Evolutionary conservation across 2,797 vertebrate genomes (phyloP).

Genomic region (Spea hammondii): DNA sequence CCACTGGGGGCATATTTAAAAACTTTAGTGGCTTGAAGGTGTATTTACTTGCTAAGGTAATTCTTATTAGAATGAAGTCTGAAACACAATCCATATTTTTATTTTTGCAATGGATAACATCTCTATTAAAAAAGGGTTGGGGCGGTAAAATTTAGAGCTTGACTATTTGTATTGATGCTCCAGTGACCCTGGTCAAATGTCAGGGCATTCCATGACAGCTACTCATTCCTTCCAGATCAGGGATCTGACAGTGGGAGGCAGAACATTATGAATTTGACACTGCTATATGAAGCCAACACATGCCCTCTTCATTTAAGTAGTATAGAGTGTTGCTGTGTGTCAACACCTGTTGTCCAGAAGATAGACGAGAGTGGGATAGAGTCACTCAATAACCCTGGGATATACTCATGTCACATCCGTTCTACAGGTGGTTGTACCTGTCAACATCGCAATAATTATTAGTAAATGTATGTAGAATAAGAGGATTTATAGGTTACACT

Average conservation of each 20-base stretch:
- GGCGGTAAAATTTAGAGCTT: not conserved
- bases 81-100: not conserved
- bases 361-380: slow-evolving; percentile 30
- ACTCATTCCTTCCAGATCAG: slow-evolving; percentile 40
- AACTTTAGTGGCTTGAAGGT: too few relatives aligned
- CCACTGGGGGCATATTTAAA: too few relatives aligned
- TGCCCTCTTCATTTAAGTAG: slow-evolving; percentile 25
- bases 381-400: slow-evolving; percentile 24
- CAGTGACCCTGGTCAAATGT: slow-evolving; percentile 14
- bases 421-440: slow-evolving; percentile 26
- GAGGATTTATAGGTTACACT: not conserved
- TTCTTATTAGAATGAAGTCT: not conserved
- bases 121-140: not conserved
- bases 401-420: slow-evolving; percentile 30
- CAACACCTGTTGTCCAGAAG: slow-evolving; percentile 45
- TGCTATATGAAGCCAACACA: slow-evolving; percentile 21
- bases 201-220: slow-evolving; percentile 39
- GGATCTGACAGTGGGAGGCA: slow-evolving; percentile 24
- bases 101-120: not conserved
- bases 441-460: slow-evolving; percentile 21
- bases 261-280: slow-evolving; percentile 33
- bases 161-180: not conserved
- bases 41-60: too few relatives aligned
- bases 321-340: slow-evolving; percentile 29
- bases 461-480: slow-evolving; percentile 22